Evolutionary conservation across 2,797 vertebrate genomes (phyloP), one percentile per base, ranked within the genome.

Genomic region (Scyliorhinus canicula): DNA sequence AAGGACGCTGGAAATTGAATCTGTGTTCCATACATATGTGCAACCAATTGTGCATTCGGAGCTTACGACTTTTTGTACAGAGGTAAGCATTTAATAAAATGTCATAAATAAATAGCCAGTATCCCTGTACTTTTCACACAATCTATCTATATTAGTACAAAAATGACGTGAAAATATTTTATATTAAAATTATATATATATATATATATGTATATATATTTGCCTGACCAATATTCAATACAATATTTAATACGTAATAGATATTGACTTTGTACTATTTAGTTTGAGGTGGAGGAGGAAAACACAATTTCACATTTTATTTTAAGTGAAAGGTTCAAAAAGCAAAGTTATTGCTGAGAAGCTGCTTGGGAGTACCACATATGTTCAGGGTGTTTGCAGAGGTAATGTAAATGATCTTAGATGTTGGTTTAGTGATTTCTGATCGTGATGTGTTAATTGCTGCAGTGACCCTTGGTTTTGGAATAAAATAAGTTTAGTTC

Each of bases 11-110:
- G 98, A 98, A 96, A 98, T 98, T 4, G 97, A 98, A 95, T 98
- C 98, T 95, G 98, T 97, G 95, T 98, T 98, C 97, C 98, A 98
- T 96, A 98, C 98, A 96, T 98, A 98, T 96, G 98, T 98, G 96
- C 98, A 98, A 97, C 98, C 98, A 0, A 97, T 97, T 96, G 97
- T 97, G 96, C 98, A 98, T 96, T 97, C 98, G 96, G 97, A 98
- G 96, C 97, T 98, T 96, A 98, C 98, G 96, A 97, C 97, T 95
- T 98, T 98, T 96, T 98, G 98, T 96, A 98, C 97, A 96, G 97
- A 98, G 98, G 98, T 98, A 97, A 97, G 95, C 35, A 40, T 57
- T 71, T 71, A 9, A 65, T 28, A 55, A 77, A 79, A n/a, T n/a
- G n/a, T n/a, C n/a, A n/a, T n/a, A n/a, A n/a, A n/a, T n/a, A n/a